A percentile compares a stretch with the other conserved stretches of the same genome.
Evolutionary conservation across 2,113 vertebrate species (phyloP).

Genomic region (Scalopus aquaticus): DNA sequence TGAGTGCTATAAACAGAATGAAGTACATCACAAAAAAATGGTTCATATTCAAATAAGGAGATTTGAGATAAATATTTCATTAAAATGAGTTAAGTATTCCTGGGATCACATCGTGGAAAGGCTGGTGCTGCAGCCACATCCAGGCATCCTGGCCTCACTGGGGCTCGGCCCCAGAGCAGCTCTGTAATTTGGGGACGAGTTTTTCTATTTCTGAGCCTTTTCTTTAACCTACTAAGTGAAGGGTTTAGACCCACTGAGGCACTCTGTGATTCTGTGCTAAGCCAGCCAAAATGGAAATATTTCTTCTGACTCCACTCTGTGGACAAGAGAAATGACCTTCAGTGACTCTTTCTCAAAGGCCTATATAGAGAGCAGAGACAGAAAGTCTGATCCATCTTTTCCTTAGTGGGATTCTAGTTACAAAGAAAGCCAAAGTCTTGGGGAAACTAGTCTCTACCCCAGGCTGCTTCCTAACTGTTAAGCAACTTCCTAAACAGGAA

Average conservation of each 20-base stretch:
- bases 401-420: background rate
- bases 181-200: background rate
- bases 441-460: background rate
- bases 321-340: background rate
- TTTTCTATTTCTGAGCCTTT: background rate
- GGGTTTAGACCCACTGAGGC: background rate
- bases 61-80: background rate
- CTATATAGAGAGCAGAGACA: background rate
- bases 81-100: background rate
- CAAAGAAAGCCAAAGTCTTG: background rate
- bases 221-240: background rate
- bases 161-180: no score
- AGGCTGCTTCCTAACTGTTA: background rate
- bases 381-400: background rate
- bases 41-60: background rate
- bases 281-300: background rate
- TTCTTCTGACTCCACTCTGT: background rate
- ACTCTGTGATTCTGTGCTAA: background rate
- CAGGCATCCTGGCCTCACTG: no score
- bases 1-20: background rate
- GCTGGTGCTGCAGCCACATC: background rate
- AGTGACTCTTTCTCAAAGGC: background rate
- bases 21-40: background rate
- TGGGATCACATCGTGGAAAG: background rate
- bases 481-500: background rate